Evolutionary conservation across 1,140 invertebrate species (phyloP).

Genomic region (Drosophila guanche): DNA sequence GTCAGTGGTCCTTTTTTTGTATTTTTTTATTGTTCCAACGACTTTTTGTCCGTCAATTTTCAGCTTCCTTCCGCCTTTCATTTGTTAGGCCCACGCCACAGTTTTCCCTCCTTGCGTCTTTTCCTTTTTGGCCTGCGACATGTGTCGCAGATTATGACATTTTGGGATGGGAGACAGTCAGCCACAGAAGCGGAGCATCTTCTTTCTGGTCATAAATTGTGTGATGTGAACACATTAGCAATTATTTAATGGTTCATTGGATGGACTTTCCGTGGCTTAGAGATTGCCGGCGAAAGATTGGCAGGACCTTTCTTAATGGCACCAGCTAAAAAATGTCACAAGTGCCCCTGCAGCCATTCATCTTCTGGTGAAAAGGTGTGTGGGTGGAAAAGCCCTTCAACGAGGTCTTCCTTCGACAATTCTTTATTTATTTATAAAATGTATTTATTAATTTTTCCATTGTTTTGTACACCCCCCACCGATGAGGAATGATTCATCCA

Average conservation of each 20-base stretch:
- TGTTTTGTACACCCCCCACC: too few species aligned
- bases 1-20: slow-evolving; percentile 43
- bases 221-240: slow-evolving; percentile 49
- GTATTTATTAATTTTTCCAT: too few species aligned
- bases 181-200: slow-evolving; percentile 33
- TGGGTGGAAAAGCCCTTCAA: too few species aligned
- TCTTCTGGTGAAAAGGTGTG: neutral
- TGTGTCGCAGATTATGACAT: slow-evolving; percentile 72
- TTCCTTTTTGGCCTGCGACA: slow-evolving; percentile 28
- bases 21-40: slow-evolving; percentile 28
- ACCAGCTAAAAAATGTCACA: neutral
- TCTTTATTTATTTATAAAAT: too few species aligned
- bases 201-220: slow-evolving; percentile 19
- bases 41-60: slow-evolving; percentile 56
- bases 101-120: slow-evolving; percentile 4
- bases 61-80: slow-evolving; percentile 62
- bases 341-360: neutral
- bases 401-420: too few species aligned
- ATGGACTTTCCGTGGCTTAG: slow-evolving; percentile 3
- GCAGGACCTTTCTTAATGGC: neutral
- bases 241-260: slow-evolving; percentile 66
- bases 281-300: neutral
- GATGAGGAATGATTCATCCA: too few species aligned
- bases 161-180: slow-evolving; percentile 26
- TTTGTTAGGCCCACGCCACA: slow-evolving; percentile 40